Evolutionary conservation across 2,888 invertebrate genomes (phyloP), one percentile per base, ranked within the genome.

Genomic region (Griposia aprilina): DNA sequence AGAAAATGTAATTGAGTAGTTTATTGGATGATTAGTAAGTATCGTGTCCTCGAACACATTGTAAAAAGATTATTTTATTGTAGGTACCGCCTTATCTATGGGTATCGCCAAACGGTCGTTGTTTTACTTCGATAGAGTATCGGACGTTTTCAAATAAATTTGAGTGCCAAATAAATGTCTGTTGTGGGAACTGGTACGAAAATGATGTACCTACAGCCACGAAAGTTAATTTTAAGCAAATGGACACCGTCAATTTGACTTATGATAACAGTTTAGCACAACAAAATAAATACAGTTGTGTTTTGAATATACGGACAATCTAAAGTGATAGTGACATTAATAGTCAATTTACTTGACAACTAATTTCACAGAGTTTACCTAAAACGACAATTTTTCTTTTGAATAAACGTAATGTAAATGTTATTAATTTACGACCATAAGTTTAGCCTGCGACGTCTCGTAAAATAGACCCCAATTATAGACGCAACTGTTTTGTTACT

Each of bases 1-100:
- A 50, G 52, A 81, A 41, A 63, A 65, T 52, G 11, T 74, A 60
- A 69, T 68, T 36, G 11, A 50, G 13, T 55, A 17, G 26, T 63
- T 76, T 76, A 20, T 15, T 23, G 36, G 7, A 76, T 55, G 15
- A 62, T 48, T 52, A 52, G 81, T 59, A 41, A 26, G 6, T 59
- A 30, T 30, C 81, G 41, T 41, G 23, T 20, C 57, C 36, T 71
- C 13, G 17, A 2, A 26, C 23, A n/a, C 55, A 26, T 80, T 17
- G 81, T 71, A 36, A 80, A 23, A 26, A 26, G 36, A 17, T 57
- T 48, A 1, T 67, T 23, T 10, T 41, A 17, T 4, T 45, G 57
- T n/a, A 45, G 30, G 30, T 36, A n/a, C n/a, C n/a, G n/a, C n/a
- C n/a, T n/a, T n/a, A n/a, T n/a, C n/a, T n/a, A n/a, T n/a, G n/a